Base-by-base conservation (phyloP, 2,888 invertebrate genomes). In the Drosophila longiperda region DNA sequence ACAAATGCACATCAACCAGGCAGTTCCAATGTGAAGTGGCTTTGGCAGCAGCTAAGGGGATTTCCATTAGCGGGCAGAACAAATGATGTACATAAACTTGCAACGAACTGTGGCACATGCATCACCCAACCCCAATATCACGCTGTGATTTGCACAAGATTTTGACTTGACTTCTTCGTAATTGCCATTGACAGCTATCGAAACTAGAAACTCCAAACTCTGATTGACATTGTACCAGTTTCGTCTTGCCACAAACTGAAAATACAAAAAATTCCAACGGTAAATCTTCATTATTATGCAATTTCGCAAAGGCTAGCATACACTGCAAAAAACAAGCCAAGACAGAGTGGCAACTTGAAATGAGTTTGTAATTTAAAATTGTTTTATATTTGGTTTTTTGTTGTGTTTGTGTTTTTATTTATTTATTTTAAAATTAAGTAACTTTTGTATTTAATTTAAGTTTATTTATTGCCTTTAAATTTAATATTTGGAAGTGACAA, bases 81-180 rank as follows among this genome's bases (percentile, higher is more conserved):
- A 86, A 88, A 86, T 82, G 83, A 83, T 86, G 86, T 70, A 74
- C 85, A 82, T 80, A 83, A 82, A 83, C 88, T 82, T 69, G 69
- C 34, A 48, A 72, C 66, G 60, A 81, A 77, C 75, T 68, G 74
- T 63, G 55, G 82, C 75, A 76, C 75, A 86, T 84, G 74, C 66
- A 68, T 69, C 63, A 66, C 38, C 29, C 11, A 20, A 6, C 36
- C 42, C 42, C 50, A 48, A 52, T 23, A 59, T 69, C 71, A 66
- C 72, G 66, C 73, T 75, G 78, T 82, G 84, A 80, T 82, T 84
- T 80, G 78, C 80, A 26, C 66, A 61, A 55, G 70, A 84, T 68
- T 73, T 82, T 83, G 72, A 78, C 68, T 73, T 81, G 85, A 79
- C 67, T 81, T 65, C 67, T 59, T 72, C 69, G 83, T 84, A 84